Base-by-base conservation (phyloP, 1,140 invertebrate species). In the Hyposmocoma kahamanoa region DNA sequence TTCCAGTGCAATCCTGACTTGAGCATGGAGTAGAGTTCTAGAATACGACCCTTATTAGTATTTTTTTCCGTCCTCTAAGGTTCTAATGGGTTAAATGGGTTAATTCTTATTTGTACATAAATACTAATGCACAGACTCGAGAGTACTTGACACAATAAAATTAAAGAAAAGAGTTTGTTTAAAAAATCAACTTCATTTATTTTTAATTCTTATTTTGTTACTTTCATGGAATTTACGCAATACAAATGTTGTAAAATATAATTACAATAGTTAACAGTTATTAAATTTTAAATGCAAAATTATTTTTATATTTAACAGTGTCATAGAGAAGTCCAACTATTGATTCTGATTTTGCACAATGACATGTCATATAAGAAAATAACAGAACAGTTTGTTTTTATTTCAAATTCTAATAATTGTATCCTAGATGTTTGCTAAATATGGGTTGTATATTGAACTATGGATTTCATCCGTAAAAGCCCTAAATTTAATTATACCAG, bases 181-280 rank as follows among this genome's bases (percentile, higher is more conserved):
- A 56, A 57, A 61, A 80, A 84, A 84, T 82, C 81, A 84, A 84
- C 81, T 80, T 82, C 67, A 77, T 83, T 80, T 84, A 80, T 79
- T 70, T 64, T 73, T 66, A 81, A 70, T 73, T 76, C 69, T 72
- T 79, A 77, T 70, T 65, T 62, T 71, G 69, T 67, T 79, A 74
- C 51, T 67, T n/a, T 70, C 67, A 72, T 72, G 75, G 73, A 82
- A 81, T 82, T 84, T 74, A 81, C 58, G 74, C 66, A 75, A 72
- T 80, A 82, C 74, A 84, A 77, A 77, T 77, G 62, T 77, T 83
- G 75, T 69, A 80, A 82, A 77, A 78, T 75, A 78, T 75, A 75
- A 72, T 77, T 78, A 81, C 56, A 69, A 72, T 76, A 80, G 67
- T 74, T 76, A 82, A 78, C 79, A 84, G 72, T 67, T 71, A 67